Evolutionary conservation across 2,888 invertebrate genomes (phyloP), one percentile per base, ranked within the genome.

Genomic region (Sphaeridia pumilis): DNA sequence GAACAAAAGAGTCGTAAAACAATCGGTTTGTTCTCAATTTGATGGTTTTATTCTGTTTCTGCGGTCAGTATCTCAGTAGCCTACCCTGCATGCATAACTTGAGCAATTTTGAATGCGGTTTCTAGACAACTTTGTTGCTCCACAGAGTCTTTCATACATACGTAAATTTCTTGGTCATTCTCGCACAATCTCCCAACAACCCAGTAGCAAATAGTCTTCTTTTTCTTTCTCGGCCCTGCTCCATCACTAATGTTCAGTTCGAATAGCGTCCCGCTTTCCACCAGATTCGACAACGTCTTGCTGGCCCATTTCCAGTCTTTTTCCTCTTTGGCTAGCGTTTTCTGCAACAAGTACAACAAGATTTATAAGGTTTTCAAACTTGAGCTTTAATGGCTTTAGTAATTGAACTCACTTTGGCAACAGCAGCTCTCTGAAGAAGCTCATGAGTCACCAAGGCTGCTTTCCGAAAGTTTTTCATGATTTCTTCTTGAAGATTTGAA

Each of bases 21-120:
- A n/a, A n/a, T n/a, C n/a, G n/a, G n/a, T n/a, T n/a, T n/a, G n/a
- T n/a, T n/a, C n/a, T n/a, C n/a, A n/a, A n/a, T n/a, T n/a, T n/a
- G n/a, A n/a, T n/a, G n/a, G n/a, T n/a, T n/a, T n/a, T n/a, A n/a
- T n/a, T n/a, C n/a, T n/a, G n/a, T n/a, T n/a, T n/a, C n/a, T n/a
- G n/a, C n/a, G n/a, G n/a, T n/a, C n/a, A n/a, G n/a, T n/a, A n/a
- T n/a, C n/a, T n/a, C n/a, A n/a, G n/a, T n/a, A n/a, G n/a, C n/a
- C n/a, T n/a, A n/a, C n/a, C n/a, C 46, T 4, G 46, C 2, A n/a
- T 46, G 46, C 5, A 48, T 46, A 14, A 43, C 38, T 38, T 58
- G 58, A 44, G 61, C 64, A 38, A 64, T 49, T 58, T 62, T 64
- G 46, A 63, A 64, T 10, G 64, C 64, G 36, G 58, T 43, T 46